Evolutionary conservation across 2,888 invertebrate genomes (phyloP).

Genomic region (Epistrophella euchroma): DNA sequence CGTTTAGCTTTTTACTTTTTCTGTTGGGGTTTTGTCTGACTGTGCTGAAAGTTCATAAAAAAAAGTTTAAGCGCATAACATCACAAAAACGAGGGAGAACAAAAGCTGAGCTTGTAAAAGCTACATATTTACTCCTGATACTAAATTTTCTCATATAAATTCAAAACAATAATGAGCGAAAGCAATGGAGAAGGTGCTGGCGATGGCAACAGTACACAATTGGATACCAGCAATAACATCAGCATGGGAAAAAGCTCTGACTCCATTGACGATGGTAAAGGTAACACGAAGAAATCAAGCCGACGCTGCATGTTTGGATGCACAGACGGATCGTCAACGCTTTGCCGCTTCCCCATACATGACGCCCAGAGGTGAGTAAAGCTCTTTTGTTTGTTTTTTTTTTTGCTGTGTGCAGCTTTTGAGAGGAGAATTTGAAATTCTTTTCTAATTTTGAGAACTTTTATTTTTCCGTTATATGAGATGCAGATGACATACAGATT

Average conservation of each 20-base stretch:
- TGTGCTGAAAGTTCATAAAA: slow-evolving; percentile 56
- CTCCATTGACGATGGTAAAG: background rate
- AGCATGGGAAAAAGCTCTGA: slow-evolving; percentile 50
- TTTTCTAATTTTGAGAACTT: slow-evolving; percentile 4
- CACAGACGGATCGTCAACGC: slow-evolving; percentile 77
- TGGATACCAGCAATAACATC: slow-evolving; percentile 36
- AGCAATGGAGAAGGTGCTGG: slow-evolving; percentile 23
- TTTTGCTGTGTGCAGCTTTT: background rate
- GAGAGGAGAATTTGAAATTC: slow-evolving; percentile 12
- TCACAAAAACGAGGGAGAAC: slow-evolving; percentile 11
- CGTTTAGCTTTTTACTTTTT: slow-evolving; percentile 38
- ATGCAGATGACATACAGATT: background rate
- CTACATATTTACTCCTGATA: background rate
- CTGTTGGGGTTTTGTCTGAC: slow-evolving; percentile 15
- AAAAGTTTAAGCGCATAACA: slow-evolving; percentile 32
- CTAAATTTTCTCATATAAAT: background rate
- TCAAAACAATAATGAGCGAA: slow-evolving; percentile 44
- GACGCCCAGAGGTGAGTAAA: slow-evolving; percentile 79
- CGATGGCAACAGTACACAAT: slow-evolving; percentile 3
- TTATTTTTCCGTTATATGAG: slow-evolving; percentile 17
- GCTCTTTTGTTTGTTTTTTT: slow-evolving; percentile 16
- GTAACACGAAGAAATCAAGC: slow-evolving; percentile 36
- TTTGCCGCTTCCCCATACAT: slow-evolving; percentile 80
- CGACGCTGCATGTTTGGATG: slow-evolving; percentile 80
- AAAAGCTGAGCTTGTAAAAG: slow-evolving; percentile 70